Evolutionary conservation across 2,797 vertebrate species (phyloP).

Genomic region (Stomatorhinus walkeri): DNA sequence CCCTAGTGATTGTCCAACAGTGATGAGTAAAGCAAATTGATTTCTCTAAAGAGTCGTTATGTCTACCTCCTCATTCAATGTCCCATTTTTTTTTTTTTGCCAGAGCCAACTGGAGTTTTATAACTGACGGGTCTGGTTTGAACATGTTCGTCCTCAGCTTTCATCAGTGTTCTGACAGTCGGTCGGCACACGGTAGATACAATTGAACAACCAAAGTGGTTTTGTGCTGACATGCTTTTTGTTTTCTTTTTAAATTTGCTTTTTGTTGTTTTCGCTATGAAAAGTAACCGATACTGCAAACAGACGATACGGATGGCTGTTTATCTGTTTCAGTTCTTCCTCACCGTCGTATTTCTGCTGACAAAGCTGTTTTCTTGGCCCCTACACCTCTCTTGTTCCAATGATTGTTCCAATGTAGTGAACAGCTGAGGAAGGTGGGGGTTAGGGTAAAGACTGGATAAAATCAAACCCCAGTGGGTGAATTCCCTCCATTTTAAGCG

Average conservation of each 20-base stretch:
- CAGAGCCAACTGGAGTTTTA: background rate
- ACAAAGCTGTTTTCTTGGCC: background rate
- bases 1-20: background rate
- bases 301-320: background rate
- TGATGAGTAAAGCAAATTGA: conserved; percentile 1
- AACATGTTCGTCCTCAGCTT: background rate
- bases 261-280: background rate
- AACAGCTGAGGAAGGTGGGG: background rate
- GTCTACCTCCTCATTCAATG: background rate
- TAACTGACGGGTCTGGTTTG: background rate
- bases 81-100: background rate
- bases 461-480: background rate
- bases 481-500: background rate
- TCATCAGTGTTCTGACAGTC: background rate
- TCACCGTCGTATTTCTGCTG: background rate
- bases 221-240: background rate
- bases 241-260: background rate
- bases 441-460: background rate
- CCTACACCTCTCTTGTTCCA: background rate
- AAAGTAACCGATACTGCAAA: background rate
- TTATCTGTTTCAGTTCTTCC: background rate
- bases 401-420: conserved; percentile 25
- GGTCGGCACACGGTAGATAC: background rate
- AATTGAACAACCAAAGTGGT: background rate
- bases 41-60: conserved; percentile 12